phyloP scores from a whole-genome alignment of 2,113 vertebrate species.

The Setophaga coronata region DNA sequence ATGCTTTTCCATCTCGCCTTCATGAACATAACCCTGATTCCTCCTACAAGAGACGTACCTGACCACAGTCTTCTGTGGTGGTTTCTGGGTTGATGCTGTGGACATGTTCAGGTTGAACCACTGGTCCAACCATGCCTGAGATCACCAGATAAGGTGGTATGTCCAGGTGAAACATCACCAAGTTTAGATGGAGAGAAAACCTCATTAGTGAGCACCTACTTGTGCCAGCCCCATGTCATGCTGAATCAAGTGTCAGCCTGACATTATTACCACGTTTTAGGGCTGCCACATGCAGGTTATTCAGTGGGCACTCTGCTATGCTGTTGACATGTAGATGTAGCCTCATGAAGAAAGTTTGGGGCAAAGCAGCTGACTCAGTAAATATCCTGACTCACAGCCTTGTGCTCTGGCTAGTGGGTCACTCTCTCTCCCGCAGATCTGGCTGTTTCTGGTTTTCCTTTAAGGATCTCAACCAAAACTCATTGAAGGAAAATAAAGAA shows the following conservation, averaged over 20 bases:
- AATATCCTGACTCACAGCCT: not conserved
- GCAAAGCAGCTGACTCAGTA: not conserved
- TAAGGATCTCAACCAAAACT: not conserved
- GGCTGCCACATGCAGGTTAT: not conserved
- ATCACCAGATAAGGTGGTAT: not conserved
- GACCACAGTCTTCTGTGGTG: not conserved
- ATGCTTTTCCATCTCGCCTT: not conserved
- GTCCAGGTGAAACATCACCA: not conserved
- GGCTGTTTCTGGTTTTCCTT: not conserved
- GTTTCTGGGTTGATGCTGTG: not conserved
- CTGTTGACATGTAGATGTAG: not conserved
- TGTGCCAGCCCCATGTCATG: not conserved
- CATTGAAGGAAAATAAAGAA: not conserved
- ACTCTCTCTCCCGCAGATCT: not conserved
- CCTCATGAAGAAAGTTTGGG: not conserved
- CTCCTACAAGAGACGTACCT: not conserved
- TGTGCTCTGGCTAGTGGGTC: not conserved
- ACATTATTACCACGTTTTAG: not conserved
- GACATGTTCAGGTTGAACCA: not conserved
- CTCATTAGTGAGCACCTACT: not conserved
- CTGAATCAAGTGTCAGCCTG: not conserved
- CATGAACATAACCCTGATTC: not conserved
- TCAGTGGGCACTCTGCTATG: fast-evolving
- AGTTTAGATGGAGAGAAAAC: not conserved
- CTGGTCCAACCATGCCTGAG: not conserved